phyloP scores from a whole-genome alignment of 2,797 vertebrate genomes.

The Leucoraja ocellata region DNA sequence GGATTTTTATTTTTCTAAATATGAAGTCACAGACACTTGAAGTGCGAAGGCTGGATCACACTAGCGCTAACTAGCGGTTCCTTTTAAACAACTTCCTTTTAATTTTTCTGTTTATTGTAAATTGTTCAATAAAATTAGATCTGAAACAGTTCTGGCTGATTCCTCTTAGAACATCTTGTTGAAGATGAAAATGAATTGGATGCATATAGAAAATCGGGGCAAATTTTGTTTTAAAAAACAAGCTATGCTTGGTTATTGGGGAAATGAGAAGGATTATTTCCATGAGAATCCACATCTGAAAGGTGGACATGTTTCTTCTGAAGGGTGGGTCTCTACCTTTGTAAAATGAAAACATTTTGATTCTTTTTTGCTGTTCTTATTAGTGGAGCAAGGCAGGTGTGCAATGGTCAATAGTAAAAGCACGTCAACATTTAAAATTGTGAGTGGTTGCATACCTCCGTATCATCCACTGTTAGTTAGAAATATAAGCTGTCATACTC shows the following conservation, averaged over 20 bases:
- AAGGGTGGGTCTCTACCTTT: neutral
- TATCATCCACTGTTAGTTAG: neutral
- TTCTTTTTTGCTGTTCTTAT: neutral
- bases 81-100: conserved; percentile 23
- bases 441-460: neutral
- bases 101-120: neutral
- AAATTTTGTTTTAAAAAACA: too few species aligned
- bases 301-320: neutral
- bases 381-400: neutral
- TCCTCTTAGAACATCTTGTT: conserved; percentile 7
- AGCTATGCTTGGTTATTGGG: too few species aligned
- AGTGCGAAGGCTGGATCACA: neutral
- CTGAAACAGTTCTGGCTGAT: conserved; percentile 10
- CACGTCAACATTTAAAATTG: neutral
- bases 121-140: neutral
- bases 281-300: neutral
- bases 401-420: neutral
- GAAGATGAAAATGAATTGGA: neutral
- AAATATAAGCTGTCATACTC: neutral
- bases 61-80: neutral
- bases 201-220: neutral
- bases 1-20: neutral
- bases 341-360: neutral
- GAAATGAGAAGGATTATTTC: neutral
- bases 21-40: neutral